Conservation (phyloP, 2,113 vertebrate genomes). For the Spea bombifrons region DNA sequence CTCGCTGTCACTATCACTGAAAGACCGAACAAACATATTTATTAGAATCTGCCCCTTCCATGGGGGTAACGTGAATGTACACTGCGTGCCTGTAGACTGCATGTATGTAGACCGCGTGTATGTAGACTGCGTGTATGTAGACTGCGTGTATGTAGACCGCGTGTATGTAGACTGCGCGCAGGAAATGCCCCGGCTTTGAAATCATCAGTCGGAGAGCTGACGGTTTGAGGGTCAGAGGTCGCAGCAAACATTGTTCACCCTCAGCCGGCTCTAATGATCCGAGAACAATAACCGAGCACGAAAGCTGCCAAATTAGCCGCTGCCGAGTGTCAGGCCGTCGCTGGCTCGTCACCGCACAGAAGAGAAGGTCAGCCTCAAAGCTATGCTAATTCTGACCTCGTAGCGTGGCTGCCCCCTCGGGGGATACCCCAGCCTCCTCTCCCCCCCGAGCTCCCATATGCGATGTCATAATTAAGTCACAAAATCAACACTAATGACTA, state of each 20-base stretch:
- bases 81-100: no score
- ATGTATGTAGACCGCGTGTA: no score
- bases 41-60: no score
- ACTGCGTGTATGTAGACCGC: not conserved
- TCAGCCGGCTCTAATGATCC: constrained; percentile 31
- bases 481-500: constrained; percentile 7
- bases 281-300: not conserved
- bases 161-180: not conserved
- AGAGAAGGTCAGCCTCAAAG: constrained; percentile 26
- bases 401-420: not conserved
- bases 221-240: not conserved
- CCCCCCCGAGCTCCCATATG: constrained; percentile 4
- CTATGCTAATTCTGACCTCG: constrained; percentile 35
- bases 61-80: no score
- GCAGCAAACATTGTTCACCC: constrained; percentile 9
- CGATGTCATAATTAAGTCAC: constrained; percentile 31
- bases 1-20: no score
- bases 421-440: not conserved
- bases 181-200: not conserved
- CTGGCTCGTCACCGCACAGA: not conserved
- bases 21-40: no score
- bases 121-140: no score
- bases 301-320: constrained; percentile 18
- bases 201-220: not conserved
- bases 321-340: constrained; percentile 14